A percentile compares a stretch with the other conserved stretches of the same genome.
These are phyloP conservation scores for Oxyteleia sp. DNA, from an alignment of 2,888 invertebrate species.

Conservation along the genomic window DNA sequence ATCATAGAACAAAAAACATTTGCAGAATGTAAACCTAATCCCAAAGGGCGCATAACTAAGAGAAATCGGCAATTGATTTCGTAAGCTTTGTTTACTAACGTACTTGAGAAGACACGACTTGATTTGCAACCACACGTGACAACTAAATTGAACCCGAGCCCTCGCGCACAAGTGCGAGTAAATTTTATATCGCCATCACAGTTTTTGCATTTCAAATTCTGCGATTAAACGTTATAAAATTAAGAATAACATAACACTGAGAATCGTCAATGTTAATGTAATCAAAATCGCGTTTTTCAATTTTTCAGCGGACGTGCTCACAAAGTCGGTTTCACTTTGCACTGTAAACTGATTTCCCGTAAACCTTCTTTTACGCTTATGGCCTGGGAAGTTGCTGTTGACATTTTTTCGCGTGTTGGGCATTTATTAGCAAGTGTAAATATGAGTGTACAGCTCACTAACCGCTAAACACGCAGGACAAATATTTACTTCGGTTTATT, in stretches of 20 bases:
- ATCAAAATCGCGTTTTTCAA: slow-evolving; percentile 1
- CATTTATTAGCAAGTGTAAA: not conserved
- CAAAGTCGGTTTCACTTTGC: slow-evolving; percentile 3
- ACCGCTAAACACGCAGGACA: no score
- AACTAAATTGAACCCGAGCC: slow-evolving; percentile 22
- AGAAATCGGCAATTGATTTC: slow-evolving; percentile 19
- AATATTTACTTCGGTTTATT: no score
- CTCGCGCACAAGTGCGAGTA: slow-evolving; percentile 7
- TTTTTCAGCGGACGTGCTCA: slow-evolving; percentile 8
- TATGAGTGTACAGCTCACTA: no score
- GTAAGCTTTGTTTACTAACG: slow-evolving; percentile 10
- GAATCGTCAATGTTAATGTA: slow-evolving; percentile 16
- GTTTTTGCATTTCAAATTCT: slow-evolving; percentile 1
- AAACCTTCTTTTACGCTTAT: slow-evolving; percentile 7
- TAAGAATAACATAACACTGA: slow-evolving; percentile 7
- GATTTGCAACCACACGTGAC: slow-evolving; percentile 13
- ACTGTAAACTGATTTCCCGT: not conserved
- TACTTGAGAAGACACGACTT: slow-evolving; percentile 10
- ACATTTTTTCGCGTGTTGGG: not conserved
- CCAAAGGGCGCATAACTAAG: slow-evolving; percentile 13
- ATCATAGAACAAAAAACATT: no score
- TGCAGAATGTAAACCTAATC: slow-evolving; percentile 10
- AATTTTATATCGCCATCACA: slow-evolving; percentile 17
- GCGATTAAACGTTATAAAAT: no score
- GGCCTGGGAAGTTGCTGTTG: no score